A percentile compares a stretch with the other conserved stretches of the same genome.
These are phyloP conservation scores for Perodicticus potto DNA, from an alignment of 2,797 vertebrate genomes.

Conservation along the genomic window DNA sequence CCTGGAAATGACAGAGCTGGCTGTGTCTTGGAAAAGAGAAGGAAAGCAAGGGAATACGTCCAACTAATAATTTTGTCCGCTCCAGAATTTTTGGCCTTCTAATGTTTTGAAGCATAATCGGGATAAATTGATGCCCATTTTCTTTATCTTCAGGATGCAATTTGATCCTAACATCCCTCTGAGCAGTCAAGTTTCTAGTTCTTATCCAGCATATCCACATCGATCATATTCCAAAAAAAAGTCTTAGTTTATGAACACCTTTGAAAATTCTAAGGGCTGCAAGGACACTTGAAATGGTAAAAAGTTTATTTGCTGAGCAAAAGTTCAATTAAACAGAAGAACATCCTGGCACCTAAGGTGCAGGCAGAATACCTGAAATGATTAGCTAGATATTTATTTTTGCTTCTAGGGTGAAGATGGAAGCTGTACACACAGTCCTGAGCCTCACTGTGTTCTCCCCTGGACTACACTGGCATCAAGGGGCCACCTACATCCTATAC, in stretches of 20 bases:
- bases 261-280: constrained; percentile 23
- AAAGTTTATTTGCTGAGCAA: constrained; percentile 49
- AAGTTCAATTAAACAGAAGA: constrained; percentile 28
- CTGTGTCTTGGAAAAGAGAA: neutral
- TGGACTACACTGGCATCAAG: neutral
- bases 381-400: constrained; percentile 55
- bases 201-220: neutral
- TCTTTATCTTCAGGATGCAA: neutral
- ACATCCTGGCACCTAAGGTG: neutral
- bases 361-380: neutral
- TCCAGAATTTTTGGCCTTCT: neutral
- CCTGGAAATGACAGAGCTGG: neutral
- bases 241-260: neutral
- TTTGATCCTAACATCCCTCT: neutral
- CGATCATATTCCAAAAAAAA: neutral
- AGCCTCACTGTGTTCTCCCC: neutral
- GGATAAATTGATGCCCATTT: neutral
- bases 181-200: neutral
- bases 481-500: neutral
- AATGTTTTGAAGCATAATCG: neutral
- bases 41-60: neutral
- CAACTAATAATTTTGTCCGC: neutral
- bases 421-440: neutral
- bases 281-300: neutral
- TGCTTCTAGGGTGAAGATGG: constrained; percentile 17